A percentile compares a stretch with the other conserved stretches of the same genome.
phyloP scores from a whole-genome alignment of 30 jellyfish, hydroid and myxozoan species.

The Euphysa ruthae region DNA sequence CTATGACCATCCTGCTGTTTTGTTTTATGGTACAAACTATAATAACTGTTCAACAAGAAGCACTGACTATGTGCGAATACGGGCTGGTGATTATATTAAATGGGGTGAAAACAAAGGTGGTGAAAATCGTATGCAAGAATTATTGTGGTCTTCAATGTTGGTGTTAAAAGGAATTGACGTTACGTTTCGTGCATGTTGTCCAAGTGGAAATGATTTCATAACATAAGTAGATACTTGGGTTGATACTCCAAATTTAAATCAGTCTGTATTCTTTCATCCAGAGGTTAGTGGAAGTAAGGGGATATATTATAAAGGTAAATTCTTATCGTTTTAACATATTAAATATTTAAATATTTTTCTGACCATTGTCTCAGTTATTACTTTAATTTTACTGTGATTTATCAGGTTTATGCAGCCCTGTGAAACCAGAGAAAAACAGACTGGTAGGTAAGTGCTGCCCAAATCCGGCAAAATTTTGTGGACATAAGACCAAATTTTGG shows the following conservation, averaged over 20 bases:
- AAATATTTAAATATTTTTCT: too few species aligned
- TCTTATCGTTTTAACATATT: neutral
- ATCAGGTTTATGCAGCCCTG: too few species aligned
- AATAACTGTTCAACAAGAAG: conserved; percentile 61
- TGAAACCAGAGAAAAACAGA: too few species aligned
- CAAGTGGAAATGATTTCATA: conserved; percentile 75
- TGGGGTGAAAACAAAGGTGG: conserved; percentile 27
- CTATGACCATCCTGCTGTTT: conserved; percentile 73
- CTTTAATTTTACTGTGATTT: too few species aligned
- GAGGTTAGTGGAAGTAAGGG: conserved; percentile 65
- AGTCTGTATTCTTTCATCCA: conserved; percentile 48
- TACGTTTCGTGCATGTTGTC: conserved; percentile 91
- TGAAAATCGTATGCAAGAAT: conserved; percentile 5
- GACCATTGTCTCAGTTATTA: too few species aligned
- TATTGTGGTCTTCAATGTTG: conserved; percentile 51
- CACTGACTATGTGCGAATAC: conserved; percentile 49
- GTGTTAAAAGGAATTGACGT: conserved; percentile 67
- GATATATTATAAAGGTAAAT: conserved; percentile 78
- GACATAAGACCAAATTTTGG: too few species aligned
- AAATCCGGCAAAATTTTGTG: too few species aligned
- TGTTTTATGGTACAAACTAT: conserved; percentile 61
- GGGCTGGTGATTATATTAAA: conserved; percentile 46
- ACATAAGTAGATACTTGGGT: conserved; percentile 37
- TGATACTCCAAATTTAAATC: conserved; percentile 66
- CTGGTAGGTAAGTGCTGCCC: too few species aligned